Percentiles rank a stretch among this genome's conserved stretches.
These are phyloP conservation scores for Dendronephthya gigantea DNA, from an alignment of 64 coral and sea anemone species.

Conservation along the genomic window DNA sequence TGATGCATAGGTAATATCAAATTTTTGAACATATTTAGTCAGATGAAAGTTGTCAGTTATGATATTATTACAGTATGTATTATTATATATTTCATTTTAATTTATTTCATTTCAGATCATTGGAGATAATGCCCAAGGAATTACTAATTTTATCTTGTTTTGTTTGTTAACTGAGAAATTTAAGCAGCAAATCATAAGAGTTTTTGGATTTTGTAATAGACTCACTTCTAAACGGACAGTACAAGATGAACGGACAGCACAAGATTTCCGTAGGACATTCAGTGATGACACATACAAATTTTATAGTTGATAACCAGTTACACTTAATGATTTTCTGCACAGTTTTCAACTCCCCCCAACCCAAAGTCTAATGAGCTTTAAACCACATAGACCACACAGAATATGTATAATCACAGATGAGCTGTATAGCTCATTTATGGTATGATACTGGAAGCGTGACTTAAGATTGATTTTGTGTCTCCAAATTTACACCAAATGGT, in stretches of 20 bases:
- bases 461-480: no score
- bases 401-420: no score
- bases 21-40: no score
- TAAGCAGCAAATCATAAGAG: neutral
- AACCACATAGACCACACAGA: no score
- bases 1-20: no score
- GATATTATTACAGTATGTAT: neutral
- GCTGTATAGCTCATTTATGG: no score
- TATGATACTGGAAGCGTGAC: no score
- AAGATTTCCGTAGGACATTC: neutral
- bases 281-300: neutral
- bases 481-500: no score
- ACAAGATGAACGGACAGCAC: neutral
- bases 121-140: conserved; percentile 57
- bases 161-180: conserved; percentile 63
- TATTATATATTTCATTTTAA: neutral
- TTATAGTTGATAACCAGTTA: neutral
- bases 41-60: neutral
- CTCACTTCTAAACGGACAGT: neutral
- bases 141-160: conserved; percentile 60
- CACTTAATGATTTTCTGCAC: no score
- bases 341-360: no score
- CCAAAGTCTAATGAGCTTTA: no score
- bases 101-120: conserved; percentile 32
- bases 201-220: neutral